Evolutionary conservation across 2,797 vertebrate species (phyloP), one percentile per base, ranked within the genome.

Genomic region (Acrossocheilus fasciatus): DNA sequence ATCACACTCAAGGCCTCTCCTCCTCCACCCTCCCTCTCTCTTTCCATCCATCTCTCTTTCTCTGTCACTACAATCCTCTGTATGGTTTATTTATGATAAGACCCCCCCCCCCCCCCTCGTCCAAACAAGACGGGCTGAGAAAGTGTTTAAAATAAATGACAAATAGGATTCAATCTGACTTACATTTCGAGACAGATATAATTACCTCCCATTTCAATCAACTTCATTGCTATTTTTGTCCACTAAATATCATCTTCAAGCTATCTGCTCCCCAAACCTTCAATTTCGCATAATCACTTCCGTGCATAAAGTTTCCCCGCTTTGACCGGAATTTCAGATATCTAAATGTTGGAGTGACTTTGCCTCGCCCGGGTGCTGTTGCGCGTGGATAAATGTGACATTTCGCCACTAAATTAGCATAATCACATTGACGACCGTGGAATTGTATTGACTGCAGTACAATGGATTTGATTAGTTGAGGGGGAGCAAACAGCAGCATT

Each of bases 391-490:
- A 92, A 93, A 92, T 90, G 82, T 95, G 94, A 95, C 95, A 95
- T 95, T 95, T 95, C 91, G 93, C 92, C 92, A 91, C 93, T 90
- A 89, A 93, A 96, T 95, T 94, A 93, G 91, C 93, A 94, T 95
- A 95, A 95, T 96, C 93, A 92, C 91, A 91, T 86, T 93, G 94
- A 95, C 93, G 92, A 91, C 91, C 91, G 93, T 92, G 93, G 91
- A 95, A 94, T 94, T 92, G 90, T 68, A 89, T 87, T 91, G 91
- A 95, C 92, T 92, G 91, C 90, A 88, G 59, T 86, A 96, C 95
- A 96, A 96, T 95, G 90, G 84, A 50, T 87, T 93, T 96, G 96
- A 96, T 96, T 95, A 94, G 93, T 92, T 92, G 91, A 90, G 91
- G 90, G 92, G 91, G 84, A 92, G 84, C 77, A 92, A 94, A 92